Percentiles rank a stretch among this genome's conserved stretches.
Conservation (phyloP, 2,888 invertebrate genomes). For the Danaus chrysippus region DNA sequence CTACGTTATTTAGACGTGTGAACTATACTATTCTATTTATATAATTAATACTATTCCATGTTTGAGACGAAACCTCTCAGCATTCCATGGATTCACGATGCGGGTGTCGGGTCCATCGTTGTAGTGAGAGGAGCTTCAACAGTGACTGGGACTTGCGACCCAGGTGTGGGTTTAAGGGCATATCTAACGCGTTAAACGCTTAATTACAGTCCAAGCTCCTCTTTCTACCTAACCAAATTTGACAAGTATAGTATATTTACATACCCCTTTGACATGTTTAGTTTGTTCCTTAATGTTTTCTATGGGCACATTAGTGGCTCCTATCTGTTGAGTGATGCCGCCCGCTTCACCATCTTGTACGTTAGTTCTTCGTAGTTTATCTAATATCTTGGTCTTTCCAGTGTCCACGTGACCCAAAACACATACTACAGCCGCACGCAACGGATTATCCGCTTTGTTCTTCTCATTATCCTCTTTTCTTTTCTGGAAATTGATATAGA, state of each 20-base stretch:
- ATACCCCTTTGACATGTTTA: slow-evolving; percentile 93
- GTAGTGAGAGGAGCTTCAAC: too few species aligned
- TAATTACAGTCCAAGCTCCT: too few species aligned
- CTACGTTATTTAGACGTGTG: too few species aligned
- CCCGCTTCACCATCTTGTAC: slow-evolving; percentile 98
- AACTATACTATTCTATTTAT: too few species aligned
- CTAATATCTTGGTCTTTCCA: slow-evolving; percentile 99
- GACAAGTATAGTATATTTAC: slow-evolving; percentile 44
- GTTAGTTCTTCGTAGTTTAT: slow-evolving; percentile 93
- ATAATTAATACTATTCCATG: too few species aligned
- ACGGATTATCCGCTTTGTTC: slow-evolving; percentile 65
- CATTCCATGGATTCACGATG: too few species aligned
- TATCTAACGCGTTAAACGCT: too few species aligned
- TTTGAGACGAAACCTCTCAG: too few species aligned
- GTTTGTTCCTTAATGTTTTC: slow-evolving; percentile 97
- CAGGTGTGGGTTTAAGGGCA: too few species aligned
- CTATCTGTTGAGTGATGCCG: slow-evolving; percentile 99
- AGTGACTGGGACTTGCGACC: too few species aligned
- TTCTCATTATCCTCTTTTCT: slow-evolving; percentile 71
- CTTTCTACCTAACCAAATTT: too few species aligned
- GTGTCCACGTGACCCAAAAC: slow-evolving; percentile 99
- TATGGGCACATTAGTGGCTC: slow-evolving; percentile 98
- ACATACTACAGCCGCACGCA: slow-evolving; percentile 98
- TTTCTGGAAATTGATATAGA: slow-evolving; percentile 50
- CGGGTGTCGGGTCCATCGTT: too few species aligned